Conservation (phyloP, 2,797 vertebrate species). For the Hippoglossus hippoglossus region DNA sequence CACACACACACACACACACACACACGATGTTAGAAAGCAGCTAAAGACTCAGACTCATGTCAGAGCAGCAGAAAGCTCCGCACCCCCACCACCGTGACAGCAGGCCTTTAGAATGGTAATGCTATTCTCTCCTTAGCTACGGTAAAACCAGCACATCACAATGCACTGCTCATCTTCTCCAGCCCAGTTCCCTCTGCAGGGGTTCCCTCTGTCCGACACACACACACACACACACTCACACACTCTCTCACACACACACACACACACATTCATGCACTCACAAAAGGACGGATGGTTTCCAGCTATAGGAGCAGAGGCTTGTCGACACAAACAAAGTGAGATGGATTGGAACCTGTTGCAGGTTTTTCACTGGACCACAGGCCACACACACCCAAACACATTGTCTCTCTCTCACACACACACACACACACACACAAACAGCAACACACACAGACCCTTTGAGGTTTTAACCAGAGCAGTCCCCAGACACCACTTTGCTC, state of each 20-base stretch:
- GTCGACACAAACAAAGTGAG: slow-evolving; percentile 54
- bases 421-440: slow-evolving; percentile 23
- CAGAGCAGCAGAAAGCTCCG: too few species aligned
- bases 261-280: slow-evolving; percentile 2
- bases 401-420: slow-evolving; percentile 6
- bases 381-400: slow-evolving; percentile 54
- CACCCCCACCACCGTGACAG: slow-evolving; percentile 20
- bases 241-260: slow-evolving; percentile 17
- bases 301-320: slow-evolving; percentile 23
- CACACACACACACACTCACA: slow-evolving; percentile 27
- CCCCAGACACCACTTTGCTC: slow-evolving; percentile 72
- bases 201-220: slow-evolving; percentile 48
- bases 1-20: slow-evolving; percentile 3
- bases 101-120: slow-evolving; percentile 83
- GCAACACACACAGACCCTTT: slow-evolving; percentile 33
- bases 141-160: slow-evolving; percentile 76
- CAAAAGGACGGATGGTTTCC: slow-evolving; percentile 37
- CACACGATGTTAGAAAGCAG: neutral
- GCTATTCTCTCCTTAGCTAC: slow-evolving; percentile 70
- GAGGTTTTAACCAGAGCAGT: slow-evolving; percentile 60
- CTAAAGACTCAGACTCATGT: too few species aligned
- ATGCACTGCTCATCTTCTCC: slow-evolving; percentile 73
- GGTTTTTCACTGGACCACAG: slow-evolving; percentile 47
- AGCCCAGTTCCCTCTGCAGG: slow-evolving; percentile 52
- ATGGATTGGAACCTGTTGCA: slow-evolving; percentile 62